Percentiles rank a stretch among this genome's conserved stretches.
Evolutionary conservation across 1,140 invertebrate genomes (phyloP).

Genomic region (Campodea augens): DNA sequence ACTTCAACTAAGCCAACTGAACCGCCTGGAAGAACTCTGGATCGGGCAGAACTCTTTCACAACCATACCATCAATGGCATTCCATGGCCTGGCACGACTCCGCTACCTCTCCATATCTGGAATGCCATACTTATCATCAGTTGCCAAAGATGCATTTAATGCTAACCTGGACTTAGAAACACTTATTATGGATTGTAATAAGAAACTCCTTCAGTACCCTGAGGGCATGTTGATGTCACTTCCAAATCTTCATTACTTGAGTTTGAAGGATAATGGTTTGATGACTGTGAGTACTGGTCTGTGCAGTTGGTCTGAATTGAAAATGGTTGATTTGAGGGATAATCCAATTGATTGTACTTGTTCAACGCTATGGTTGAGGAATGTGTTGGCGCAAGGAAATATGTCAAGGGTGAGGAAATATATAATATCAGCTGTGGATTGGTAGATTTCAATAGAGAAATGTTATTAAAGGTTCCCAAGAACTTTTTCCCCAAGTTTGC

Average conservation of each 20-base stretch:
- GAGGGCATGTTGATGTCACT: constrained; percentile 53
- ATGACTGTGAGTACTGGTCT: constrained; percentile 48
- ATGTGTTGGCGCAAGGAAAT: constrained; percentile 32
- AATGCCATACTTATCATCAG: constrained; percentile 40
- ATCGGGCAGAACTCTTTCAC: constrained; percentile 65
- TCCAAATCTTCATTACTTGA: constrained; percentile 50
- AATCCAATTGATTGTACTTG: constrained; percentile 70
- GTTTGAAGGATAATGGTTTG: constrained; percentile 58
- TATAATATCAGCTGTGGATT: too few relatives aligned
- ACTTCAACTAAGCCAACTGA: constrained; percentile 42
- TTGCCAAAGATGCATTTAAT: constrained; percentile 53
- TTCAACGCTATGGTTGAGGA: constrained; percentile 53
- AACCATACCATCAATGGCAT: constrained; percentile 42
- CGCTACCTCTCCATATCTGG: constrained; percentile 55
- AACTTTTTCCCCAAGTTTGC: too few relatives aligned
- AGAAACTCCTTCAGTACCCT: constrained; percentile 43
- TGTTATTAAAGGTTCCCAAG: neutral
- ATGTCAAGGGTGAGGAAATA: constrained; percentile 9
- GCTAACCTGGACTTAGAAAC: constrained; percentile 63
- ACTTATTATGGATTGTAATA: constrained; percentile 53
- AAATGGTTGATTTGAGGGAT: constrained; percentile 52
- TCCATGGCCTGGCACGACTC: constrained; percentile 52
- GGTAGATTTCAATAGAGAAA: too few relatives aligned
- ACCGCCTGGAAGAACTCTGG: constrained; percentile 52
- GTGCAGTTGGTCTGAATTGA: constrained; percentile 55